Evolutionary conservation across 2,113 vertebrate genomes (phyloP).

Genomic region (Electrona antarctica): DNA sequence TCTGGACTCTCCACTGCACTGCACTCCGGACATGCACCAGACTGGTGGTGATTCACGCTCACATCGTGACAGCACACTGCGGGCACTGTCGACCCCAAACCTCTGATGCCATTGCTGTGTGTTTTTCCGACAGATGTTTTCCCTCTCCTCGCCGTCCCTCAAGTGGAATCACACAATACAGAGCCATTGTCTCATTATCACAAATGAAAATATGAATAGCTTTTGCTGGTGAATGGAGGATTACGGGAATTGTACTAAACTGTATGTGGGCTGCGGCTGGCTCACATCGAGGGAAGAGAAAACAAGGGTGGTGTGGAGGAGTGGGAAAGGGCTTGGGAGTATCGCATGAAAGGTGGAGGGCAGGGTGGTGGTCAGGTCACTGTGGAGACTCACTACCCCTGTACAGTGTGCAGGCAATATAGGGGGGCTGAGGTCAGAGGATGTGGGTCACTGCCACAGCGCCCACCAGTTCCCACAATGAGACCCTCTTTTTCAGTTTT

Average conservation of each 20-base stretch:
- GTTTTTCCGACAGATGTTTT: slow-evolving; percentile 40
- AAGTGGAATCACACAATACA: slow-evolving; percentile 9
- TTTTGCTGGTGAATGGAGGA: slow-evolving; percentile 51
- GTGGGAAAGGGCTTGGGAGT: background rate
- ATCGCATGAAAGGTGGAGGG: slow-evolving; percentile 2
- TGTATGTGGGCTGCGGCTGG: slow-evolving; percentile 11
- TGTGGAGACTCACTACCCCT: background rate
- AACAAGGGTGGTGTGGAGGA: slow-evolving; percentile 12
- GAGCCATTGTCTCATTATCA: slow-evolving; percentile 55
- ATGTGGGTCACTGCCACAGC: slow-evolving; percentile 71
- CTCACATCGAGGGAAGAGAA: slow-evolving; percentile 22
- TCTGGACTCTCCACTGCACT: background rate
- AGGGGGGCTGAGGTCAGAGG: slow-evolving; percentile 48
- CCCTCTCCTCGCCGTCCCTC: slow-evolving; percentile 7
- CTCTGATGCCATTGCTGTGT: background rate
- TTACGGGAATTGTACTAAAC: slow-evolving; percentile 42
- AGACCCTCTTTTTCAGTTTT: slow-evolving; percentile 63
- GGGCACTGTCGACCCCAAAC: slow-evolving; percentile 13
- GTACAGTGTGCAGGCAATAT: slow-evolving; percentile 31
- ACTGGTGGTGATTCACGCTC: slow-evolving; percentile 33
- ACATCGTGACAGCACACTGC: slow-evolving; percentile 1
- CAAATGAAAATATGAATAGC: slow-evolving; percentile 27
- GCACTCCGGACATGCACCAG: background rate
- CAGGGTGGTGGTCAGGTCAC: slow-evolving; percentile 32
- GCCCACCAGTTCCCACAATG: slow-evolving; percentile 69